Base-by-base conservation (phyloP, 2,113 vertebrate genomes). In the Rhinogobius similis region DNA sequence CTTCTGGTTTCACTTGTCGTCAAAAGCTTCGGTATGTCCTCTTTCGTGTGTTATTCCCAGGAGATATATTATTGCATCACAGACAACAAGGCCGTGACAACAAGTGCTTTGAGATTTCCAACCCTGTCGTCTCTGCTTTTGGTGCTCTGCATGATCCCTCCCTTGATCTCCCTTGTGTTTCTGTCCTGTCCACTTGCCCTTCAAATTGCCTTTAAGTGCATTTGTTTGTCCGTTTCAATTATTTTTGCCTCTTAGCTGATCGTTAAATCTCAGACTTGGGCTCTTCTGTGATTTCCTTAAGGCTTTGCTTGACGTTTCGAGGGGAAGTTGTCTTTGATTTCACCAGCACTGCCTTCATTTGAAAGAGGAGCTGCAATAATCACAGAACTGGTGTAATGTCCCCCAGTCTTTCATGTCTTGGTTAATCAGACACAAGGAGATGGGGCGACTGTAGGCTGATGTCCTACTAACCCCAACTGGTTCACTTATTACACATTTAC, bases 291-390 rank as follows among this genome's bases (percentile, higher is more conserved):
- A 21, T n/a, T 50, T 16, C 20, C n/a, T 32, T 21, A 27, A 48
- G 62, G 61, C 43, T 46, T 55, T 62, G 46, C 32, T 36, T 12
- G 1, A 5, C 11, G 41, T 71, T 65, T 64, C 26, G n/a, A 59
- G 27, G 67, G 13, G 56, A 29, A 12, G 56, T 44, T 32, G 59
- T 48, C 73, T 86, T 74, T 82, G 65, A 82, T 88, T 87, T 67
- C 67, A 58, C 48, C 52, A 50, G 12, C 64, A 73, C 24, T 67
- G 20, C 65, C 27, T 63, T 41, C 41, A 36, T 55, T 48, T 48
- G 62, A 69, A 53, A 77, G 82, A 81, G 32, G 10, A 62, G 8
- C n/a, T 75, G 50, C 76, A 68, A 63, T 72, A 76, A 83, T 72
- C 68, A 68, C 53, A 85, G 59, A 63, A 39, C 29, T 18, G 5